Evolutionary conservation across 2,888 invertebrate species (phyloP).

Genomic region (Dicyrtoma fusca): DNA sequence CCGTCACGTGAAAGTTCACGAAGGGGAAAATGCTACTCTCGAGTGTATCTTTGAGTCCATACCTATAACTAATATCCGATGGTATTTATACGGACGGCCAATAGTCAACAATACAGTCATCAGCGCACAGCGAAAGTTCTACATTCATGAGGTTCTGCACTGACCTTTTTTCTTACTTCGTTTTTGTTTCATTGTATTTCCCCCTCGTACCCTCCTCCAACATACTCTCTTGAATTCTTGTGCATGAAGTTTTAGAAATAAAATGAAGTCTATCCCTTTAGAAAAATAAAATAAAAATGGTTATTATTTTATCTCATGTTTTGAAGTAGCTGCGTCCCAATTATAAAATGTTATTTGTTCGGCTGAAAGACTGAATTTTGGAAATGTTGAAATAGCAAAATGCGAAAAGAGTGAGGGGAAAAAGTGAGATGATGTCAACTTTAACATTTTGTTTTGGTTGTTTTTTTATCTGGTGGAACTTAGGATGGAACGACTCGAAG

Average conservation of each 20-base stretch:
- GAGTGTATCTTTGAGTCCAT: constrained; percentile 79
- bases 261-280: too few species aligned
- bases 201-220: background rate
- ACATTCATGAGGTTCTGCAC: constrained; percentile 51
- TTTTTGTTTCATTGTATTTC: constrained; percentile 2
- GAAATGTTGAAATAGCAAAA: too few species aligned
- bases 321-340: too few species aligned
- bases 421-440: background rate
- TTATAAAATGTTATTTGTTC: too few species aligned
- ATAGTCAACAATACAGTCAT: constrained; percentile 71
- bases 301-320: too few species aligned
- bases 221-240: background rate
- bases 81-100: constrained; percentile 83
- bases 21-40: constrained; percentile 84
- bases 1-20: constrained; percentile 74
- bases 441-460: background rate
- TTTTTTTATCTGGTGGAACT: background rate
- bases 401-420: too few species aligned
- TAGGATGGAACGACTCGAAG: constrained; percentile 61
- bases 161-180: constrained; percentile 8
- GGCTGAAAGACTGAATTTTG: too few species aligned
- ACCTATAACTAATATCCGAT: constrained; percentile 78
- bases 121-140: constrained; percentile 50
- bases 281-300: too few species aligned
- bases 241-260: too few species aligned